phyloP scores from a whole-genome alignment of 2,113 vertebrate genomes.

The Vanacampus margaritifer region DNA sequence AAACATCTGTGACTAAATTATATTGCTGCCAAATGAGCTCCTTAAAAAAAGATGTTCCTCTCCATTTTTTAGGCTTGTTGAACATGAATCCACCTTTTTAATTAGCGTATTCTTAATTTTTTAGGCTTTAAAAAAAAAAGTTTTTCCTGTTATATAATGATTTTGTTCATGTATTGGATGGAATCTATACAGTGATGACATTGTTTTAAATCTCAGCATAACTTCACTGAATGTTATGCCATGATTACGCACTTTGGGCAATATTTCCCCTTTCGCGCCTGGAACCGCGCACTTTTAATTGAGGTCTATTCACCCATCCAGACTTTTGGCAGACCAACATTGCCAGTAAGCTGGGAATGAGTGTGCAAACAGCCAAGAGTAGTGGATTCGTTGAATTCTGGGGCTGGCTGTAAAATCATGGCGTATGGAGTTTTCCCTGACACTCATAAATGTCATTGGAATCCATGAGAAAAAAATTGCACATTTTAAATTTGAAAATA shows the following conservation, averaged over 20 bases:
- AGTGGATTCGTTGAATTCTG: too few species aligned
- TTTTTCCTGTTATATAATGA: neutral
- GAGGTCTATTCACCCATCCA: neutral
- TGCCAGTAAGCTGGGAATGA: too few species aligned
- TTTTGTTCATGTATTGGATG: neutral
- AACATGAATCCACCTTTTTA: neutral
- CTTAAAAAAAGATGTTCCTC: neutral
- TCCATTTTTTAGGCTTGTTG: neutral
- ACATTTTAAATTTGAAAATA: too few species aligned
- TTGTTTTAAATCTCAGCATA: neutral
- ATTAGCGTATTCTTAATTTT: neutral
- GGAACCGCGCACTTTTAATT: neutral
- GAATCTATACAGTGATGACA: too few species aligned
- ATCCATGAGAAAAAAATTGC: too few species aligned
- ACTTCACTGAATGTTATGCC: neutral
- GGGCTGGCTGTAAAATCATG: too few species aligned
- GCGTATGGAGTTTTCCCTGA: too few species aligned
- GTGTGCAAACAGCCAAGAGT: too few species aligned
- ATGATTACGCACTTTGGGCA: neutral
- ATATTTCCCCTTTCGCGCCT: neutral
- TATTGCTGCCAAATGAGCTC: neutral
- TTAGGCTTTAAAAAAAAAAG: too few species aligned
- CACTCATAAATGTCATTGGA: too few species aligned
- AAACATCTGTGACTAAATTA: neutral
- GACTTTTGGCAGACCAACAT: neutral